Evolutionary conservation across 2,797 vertebrate genomes (phyloP), one percentile per base, ranked within the genome.

Genomic region (Artibeus lituratus): DNA sequence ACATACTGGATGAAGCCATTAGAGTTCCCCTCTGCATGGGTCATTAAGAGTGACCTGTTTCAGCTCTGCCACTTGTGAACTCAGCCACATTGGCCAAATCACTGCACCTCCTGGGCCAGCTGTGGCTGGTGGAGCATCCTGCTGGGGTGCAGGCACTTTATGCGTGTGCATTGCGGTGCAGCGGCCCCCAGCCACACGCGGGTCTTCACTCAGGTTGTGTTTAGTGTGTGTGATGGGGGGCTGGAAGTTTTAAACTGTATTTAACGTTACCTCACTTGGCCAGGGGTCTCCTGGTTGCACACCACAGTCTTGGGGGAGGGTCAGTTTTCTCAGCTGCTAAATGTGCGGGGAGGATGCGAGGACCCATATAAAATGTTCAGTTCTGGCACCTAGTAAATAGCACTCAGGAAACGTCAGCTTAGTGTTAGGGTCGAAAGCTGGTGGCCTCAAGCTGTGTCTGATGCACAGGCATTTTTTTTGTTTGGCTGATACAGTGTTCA

Each of bases 151-250:
- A n/a, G 6, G 44, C 57, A 18, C 22, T 47, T 77, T 2, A 14
- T 3, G 5, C 1, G 8, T 42, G 9, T 86, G 53, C 62, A 11
- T 1, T 21, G 3, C 6, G 6, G n/a, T 1, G 5, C 7, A 1
- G 9, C 55, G 10, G 53, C 73, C 32, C 4, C 21, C 10, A 2
- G 69, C 53, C 82, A 35, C 2, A 0, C 4, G 26, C 0, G 37
- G 29, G 83, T 76, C 0, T 21, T 6, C 19, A 10, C 59, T 7
- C 16, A 74, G 35, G 5, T 16, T 37, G 32, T 16, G 42, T 32
- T 35, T 22, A 62, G 69, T 21, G 29, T 1, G 0, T 51, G 59
- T 12, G 47, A 5, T 69, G 0, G 18, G 69, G 49, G 72, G 53
- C 10, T 19, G 15, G 26, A 44, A 55, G 9, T 94, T n/a, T 74